Base-by-base conservation (phyloP, 1,140 invertebrate genomes). In the Magallana ariakensis region DNA sequence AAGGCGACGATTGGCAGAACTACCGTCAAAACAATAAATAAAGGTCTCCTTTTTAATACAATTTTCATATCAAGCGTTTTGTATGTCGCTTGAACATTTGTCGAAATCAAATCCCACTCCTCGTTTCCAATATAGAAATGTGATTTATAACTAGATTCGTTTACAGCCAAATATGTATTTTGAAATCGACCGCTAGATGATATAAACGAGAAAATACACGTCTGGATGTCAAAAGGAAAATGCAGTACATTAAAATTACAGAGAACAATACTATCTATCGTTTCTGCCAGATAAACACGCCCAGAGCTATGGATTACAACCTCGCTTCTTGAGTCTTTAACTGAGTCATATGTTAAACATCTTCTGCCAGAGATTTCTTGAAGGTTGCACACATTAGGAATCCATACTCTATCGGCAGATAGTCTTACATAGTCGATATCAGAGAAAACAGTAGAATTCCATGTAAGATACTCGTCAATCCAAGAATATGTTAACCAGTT, bases 21-120 rank as follows among this genome's bases (percentile, higher is more conserved):
- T 15, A 89, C 81, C 57, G 58, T 86, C 2, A 89, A 5, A 6
- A 86, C 87, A 56, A 84, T 84, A 53, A 86, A 87, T 70, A 88
- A 9, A 9, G 86, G 60, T 57, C 83, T 83, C 22, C 89, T 75
- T 22, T 84, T 46, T 46, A 46, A 46, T 46, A 46, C 33, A 46
- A 46, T 46, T 46, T 46, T 46, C 33, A 46, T 46, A 46, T 3
- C 5, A 46, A 46, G 33, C 3, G 5, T 2, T 4, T 46, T 5
- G 5, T 4, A 46, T 46, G 33, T 46, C 33, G 3, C 33, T 46
- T 46, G 33, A 46, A 46, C 33, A 46, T 46, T 46, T 46, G 33
- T 46, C 33, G 33, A 46, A 46, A 46, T 46, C 33, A 46, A 46
- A 46, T 46, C 33, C 33, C 33, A 46, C 33, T 46, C 33, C 0